phyloP scores from a whole-genome alignment of 2,113 vertebrate genomes.

The Corythornis vintsioides region DNA sequence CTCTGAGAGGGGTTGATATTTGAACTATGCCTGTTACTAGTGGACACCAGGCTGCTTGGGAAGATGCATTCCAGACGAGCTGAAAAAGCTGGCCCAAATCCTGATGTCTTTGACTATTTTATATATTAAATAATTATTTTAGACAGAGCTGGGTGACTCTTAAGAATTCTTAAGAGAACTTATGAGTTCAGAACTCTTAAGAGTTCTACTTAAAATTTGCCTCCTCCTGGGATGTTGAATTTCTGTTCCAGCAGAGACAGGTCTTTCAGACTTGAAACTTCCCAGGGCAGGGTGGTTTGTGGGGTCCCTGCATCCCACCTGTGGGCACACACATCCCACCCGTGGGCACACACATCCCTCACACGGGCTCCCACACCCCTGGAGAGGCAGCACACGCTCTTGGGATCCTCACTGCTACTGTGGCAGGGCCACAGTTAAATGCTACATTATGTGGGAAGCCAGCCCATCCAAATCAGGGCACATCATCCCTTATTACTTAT shows the following conservation, averaged over 20 bases:
- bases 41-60: background rate
- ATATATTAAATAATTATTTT: background rate
- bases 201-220: background rate
- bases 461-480: background rate
- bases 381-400: rapidly evolving
- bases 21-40: rapidly evolving
- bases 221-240: background rate
- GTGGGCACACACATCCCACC: rapidly evolving
- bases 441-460: background rate
- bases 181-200: too few species aligned
- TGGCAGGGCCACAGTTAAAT: background rate
- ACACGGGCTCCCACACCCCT: rapidly evolving
- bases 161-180: background rate
- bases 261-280: background rate
- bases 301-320: background rate
- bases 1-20: rapidly evolving
- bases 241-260: background rate
- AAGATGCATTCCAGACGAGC: background rate
- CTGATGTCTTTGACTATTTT: background rate
- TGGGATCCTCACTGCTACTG: background rate
- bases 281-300: rapidly evolving
- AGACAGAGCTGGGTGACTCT: background rate
- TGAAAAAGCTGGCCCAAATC: background rate
- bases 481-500: constrained; percentile 45
- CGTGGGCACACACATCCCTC: rapidly evolving